A percentile compares a stretch with the other conserved stretches of the same genome.
Conservation (phyloP, 2,113 vertebrate species). For the Meleagris gallopavo region DNA sequence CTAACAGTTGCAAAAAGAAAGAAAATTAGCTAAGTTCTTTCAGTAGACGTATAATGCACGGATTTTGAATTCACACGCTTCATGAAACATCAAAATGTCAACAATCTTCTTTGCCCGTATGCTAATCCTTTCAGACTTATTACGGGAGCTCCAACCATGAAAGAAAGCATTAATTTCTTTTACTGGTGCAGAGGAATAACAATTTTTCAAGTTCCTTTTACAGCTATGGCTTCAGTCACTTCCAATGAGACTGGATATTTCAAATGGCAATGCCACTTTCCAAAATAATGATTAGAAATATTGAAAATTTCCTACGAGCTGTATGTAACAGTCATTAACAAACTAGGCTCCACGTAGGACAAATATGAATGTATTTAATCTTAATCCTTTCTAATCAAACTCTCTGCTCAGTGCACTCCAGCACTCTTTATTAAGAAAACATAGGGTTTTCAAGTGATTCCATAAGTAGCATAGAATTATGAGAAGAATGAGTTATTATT, state of each 20-base stretch:
- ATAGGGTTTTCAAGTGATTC: neutral
- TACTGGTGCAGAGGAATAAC: neutral
- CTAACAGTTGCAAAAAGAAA: neutral
- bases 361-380: conserved; percentile 21
- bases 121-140: conserved; percentile 4
- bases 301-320: neutral
- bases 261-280: neutral
- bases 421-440: conserved; percentile 34
- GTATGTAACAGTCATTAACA: conserved; percentile 19
- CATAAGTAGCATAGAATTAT: neutral
- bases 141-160: neutral
- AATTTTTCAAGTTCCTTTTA: neutral
- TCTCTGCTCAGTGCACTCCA: neutral
- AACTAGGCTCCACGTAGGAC: conserved; percentile 25
- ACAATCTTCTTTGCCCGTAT: neutral
- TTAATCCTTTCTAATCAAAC: conserved; percentile 37
- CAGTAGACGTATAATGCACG: neutral
- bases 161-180: conserved; percentile 14
- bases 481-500: neutral
- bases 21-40: neutral
- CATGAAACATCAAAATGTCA: conserved; percentile 20
- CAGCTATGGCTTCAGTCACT: neutral
- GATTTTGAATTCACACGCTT: conserved; percentile 21
- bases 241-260: neutral
- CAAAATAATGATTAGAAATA: neutral